Evolutionary conservation across 2,888 invertebrate species (phyloP), one percentile per base, ranked within the genome.

Genomic region (Pedicia rivosa): DNA sequence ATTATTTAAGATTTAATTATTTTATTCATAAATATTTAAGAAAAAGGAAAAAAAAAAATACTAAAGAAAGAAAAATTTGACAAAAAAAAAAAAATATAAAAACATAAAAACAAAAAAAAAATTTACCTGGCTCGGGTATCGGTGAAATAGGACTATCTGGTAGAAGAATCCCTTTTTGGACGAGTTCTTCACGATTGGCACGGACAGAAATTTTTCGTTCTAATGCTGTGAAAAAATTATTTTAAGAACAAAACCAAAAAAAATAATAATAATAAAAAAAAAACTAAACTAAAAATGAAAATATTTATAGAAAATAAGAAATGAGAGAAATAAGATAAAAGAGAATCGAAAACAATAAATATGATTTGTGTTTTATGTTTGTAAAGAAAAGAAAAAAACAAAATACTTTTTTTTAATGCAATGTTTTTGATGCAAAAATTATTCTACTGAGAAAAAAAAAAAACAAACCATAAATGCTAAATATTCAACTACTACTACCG

Each of bases 141-240:
- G 82, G 78, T 50, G 82, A 74, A 54, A 80, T 70, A 48, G 84
- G 81, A 67, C 82, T 84, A 58, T 91, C 90, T 51, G 90, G 87
- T 59, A 86, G 64, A 48, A 94, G 72, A 52, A 94, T 91, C 56
- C 94, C 92, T 68, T 91, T 91, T 67, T 90, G 84, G 62, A 94
- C 86, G 70, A 94, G 73, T 64, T 94, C 94, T 65, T 94, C 92
- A 66, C 92, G 77, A 68, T 90, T 90, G 62, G 91, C 88, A 69
- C 94, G 82, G 72, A 94, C 86, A 65, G 92, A 94, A 70, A 95
- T 92, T 71, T 94, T 92, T 63, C 94, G 78, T 68, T 95, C 94
- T 70, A 95, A 74, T 51, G 91, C 92, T 94, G 70, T 46, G 66
- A 70, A 35, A 19, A 29, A 36, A 16, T 6, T 32, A 31, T 20